phyloP scores from a whole-genome alignment of 92 coral and sea anemone genomes.

The Epizoanthus scotinus region DNA sequence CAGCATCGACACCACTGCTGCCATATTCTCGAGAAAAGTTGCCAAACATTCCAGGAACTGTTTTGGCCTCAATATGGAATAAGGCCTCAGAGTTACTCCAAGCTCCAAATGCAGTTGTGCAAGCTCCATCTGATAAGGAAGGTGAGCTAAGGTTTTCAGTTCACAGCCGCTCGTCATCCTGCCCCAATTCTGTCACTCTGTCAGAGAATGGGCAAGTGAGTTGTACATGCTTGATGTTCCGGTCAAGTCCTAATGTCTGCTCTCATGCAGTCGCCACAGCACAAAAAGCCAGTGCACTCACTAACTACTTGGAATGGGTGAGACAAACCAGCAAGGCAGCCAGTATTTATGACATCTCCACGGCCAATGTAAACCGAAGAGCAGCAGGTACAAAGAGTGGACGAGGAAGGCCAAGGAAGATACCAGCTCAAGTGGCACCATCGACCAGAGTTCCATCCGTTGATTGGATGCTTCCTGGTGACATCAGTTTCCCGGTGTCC shows the following conservation, averaged over 20 bases:
- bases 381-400: constrained; percentile 64
- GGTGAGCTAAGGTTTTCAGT: constrained; percentile 41
- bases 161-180: constrained; percentile 56
- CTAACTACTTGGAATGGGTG: constrained; percentile 47
- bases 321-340: constrained; percentile 33
- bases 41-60: constrained; percentile 53
- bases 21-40: constrained; percentile 41
- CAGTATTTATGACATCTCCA: constrained; percentile 47
- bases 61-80: constrained; percentile 60
- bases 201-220: constrained; percentile 43
- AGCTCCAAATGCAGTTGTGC: constrained; percentile 45
- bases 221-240: constrained; percentile 58
- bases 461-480: constrained; percentile 24
- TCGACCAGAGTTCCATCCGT: constrained; percentile 30
- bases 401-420: constrained; percentile 18
- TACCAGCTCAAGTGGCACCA: constrained; percentile 21
- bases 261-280: constrained; percentile 59
- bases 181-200: constrained; percentile 52
- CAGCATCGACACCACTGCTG: constrained; percentile 42
- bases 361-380: constrained; percentile 43
- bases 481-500: constrained; percentile 1
- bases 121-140: constrained; percentile 41
- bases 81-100: constrained; percentile 60
- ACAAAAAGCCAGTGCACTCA: constrained; percentile 40
- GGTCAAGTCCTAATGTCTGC: constrained; percentile 57